Evolutionary conservation across 2,797 vertebrate species (phyloP).

Genomic region (Macrochelys suwanniensis): DNA sequence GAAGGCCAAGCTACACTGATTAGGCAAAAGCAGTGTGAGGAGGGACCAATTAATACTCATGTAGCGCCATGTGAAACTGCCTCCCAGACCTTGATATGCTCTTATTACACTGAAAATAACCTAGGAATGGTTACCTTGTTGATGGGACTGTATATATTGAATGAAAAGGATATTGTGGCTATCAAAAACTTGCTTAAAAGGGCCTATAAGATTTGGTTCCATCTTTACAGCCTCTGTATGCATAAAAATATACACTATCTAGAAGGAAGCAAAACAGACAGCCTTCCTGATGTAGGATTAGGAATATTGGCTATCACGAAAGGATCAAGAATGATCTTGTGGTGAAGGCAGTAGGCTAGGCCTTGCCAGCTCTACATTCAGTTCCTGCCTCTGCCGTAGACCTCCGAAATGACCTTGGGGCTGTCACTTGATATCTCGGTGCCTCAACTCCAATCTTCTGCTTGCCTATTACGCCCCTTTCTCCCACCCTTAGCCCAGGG

Average conservation of each 20-base stretch:
- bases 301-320: not conserved
- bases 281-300: not conserved
- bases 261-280: not conserved
- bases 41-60: conserved; percentile 45
- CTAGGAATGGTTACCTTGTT: not conserved
- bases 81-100: not conserved
- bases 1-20: conserved; percentile 36
- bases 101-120: not conserved
- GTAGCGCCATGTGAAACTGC: not conserved
- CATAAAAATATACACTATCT: not conserved
- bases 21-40: conserved; percentile 48
- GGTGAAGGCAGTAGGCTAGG: fast-evolving
- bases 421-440: not conserved
- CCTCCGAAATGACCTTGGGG: not conserved
- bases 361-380: not conserved
- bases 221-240: not conserved
- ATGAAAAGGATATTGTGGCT: not conserved
- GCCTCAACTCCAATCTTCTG: not conserved
- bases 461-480: not conserved
- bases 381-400: not conserved
- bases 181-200: not conserved
- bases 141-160: not conserved
- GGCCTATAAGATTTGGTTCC: not conserved
- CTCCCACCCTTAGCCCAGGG: not conserved
- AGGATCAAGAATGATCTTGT: not conserved